Evolutionary conservation across 2,113 vertebrate genomes (phyloP).

Genomic region (Meriones unguiculatus): DNA sequence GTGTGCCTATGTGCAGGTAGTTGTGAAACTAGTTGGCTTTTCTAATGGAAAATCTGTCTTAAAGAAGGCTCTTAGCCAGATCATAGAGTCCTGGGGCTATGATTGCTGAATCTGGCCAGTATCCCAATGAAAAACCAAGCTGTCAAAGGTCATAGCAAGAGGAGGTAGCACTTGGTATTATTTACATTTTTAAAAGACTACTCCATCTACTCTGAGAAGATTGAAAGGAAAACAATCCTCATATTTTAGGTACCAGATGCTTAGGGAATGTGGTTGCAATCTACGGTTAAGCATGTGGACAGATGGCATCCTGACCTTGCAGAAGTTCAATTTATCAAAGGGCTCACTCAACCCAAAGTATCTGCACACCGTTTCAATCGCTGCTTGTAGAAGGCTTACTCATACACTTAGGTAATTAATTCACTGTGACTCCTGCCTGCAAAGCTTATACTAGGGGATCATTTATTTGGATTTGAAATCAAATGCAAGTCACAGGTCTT

Average conservation of each 20-base stretch:
- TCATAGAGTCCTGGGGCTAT: not conserved
- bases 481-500: not conserved
- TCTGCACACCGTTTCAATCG: not conserved
- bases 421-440: not conserved
- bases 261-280: not conserved
- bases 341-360: not conserved
- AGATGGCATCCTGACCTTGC: not conserved
- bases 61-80: not conserved
- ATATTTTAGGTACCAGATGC: not conserved
- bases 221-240: not conserved
- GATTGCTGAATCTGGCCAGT: not conserved
- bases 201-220: not conserved
- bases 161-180: not conserved
- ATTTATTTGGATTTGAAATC: conserved; percentile 49
- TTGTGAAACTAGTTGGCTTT: not conserved
- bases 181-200: not conserved
- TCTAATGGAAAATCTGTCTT: not conserved
- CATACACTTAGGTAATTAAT: conserved; percentile 48
- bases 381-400: conserved; percentile 5
- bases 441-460: not conserved
- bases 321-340: not conserved
- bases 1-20: not conserved
- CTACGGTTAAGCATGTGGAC: not conserved
- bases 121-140: not conserved
- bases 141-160: not conserved